These are phyloP conservation scores for Lasioglossum baleicum DNA, from an alignment of 1,140 invertebrate species.

Conservation along the genomic window DNA sequence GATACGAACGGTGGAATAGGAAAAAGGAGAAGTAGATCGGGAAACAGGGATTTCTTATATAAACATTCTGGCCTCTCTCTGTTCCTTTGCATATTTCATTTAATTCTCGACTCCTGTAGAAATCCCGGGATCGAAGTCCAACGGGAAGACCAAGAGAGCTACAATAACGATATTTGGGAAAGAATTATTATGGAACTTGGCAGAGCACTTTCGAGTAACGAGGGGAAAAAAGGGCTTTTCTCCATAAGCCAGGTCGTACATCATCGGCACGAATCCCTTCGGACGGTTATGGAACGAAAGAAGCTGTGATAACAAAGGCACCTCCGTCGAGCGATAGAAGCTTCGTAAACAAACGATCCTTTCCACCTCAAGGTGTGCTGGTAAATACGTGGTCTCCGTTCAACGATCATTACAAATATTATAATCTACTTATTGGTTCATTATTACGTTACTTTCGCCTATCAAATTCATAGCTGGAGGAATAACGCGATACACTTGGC, in stretches of 20 bases:
- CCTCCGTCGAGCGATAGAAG: constrained; percentile 43
- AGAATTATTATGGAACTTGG: constrained; percentile 71
- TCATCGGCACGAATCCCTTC: constrained; percentile 65
- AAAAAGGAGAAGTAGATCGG: too few species aligned
- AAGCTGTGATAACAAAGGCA: constrained; percentile 66
- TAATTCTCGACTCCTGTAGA: constrained; percentile 23
- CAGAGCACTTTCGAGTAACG: constrained; percentile 65
- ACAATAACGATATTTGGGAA: constrained; percentile 69
- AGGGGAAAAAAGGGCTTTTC: constrained; percentile 67
- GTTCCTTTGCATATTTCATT: constrained; percentile 41
- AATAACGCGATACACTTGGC: neutral
- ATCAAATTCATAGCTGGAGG: neutral
- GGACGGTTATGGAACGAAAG: constrained; percentile 66
- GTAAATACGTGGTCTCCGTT: constrained; percentile 25
- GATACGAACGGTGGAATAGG: too few species aligned
- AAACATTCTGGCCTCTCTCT: neutral
- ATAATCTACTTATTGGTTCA: constrained; percentile 1
- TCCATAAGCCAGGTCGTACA: constrained; percentile 66
- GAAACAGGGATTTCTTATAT: neutral
- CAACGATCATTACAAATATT: constrained; percentile 13
- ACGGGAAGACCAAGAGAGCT: constrained; percentile 37
- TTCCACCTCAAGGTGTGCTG: neutral
- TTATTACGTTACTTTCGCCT: neutral
- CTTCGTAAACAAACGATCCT: constrained; percentile 61
- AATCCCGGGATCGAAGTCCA: constrained; percentile 50